Base-by-base conservation (phyloP, 1,140 invertebrate species). In the Tetranychus cinnabarinus region DNA sequence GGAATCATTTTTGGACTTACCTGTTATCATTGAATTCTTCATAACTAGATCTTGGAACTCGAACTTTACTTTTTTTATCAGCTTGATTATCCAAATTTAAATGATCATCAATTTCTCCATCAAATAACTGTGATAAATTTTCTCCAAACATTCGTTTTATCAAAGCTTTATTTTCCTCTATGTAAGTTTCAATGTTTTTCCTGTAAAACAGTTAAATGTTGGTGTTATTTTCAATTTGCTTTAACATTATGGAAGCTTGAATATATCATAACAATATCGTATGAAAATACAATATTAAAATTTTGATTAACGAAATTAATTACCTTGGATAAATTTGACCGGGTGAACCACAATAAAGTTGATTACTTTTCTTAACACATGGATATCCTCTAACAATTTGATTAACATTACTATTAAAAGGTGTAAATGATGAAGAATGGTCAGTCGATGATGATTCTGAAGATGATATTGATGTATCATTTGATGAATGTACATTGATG, bases 141-240 rank as follows among this genome's bases (percentile, higher is more conserved):
- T 65, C 65, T 1, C 67, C 65, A 66, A 89, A 90, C 88, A 91
- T 91, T 60, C 88, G 75, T 68, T 85, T 83, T 78, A 90, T 89
- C 64, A 91, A 68, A 10, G 88, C 86, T 73, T 90, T 90, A 72
- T 91, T 91, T 68, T 91, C 87, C 67, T 91, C 87, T 68, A 91
- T 91, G 71, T 90, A 91, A 63, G 77, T 76, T 69, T 90, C 86
- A 71, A 91, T 91, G 67, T 82, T 79, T 52, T 88, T 84, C 71
- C 87, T 91, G 75, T 48, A 80, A 81, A 3, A 37, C 23, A 23
- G 23, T 48, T 36, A 62, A 52, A 48, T 47, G 4, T 23, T 23
- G 23, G 0, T 23, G 23, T 23, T 23, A 23, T 23, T 23, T 23
- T 23, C 23, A 23, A 23, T 23, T 23, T n/a, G n/a, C n/a, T n/a